Base-by-base conservation (phyloP, 2,113 vertebrate species). In the Archilochus colubris region DNA sequence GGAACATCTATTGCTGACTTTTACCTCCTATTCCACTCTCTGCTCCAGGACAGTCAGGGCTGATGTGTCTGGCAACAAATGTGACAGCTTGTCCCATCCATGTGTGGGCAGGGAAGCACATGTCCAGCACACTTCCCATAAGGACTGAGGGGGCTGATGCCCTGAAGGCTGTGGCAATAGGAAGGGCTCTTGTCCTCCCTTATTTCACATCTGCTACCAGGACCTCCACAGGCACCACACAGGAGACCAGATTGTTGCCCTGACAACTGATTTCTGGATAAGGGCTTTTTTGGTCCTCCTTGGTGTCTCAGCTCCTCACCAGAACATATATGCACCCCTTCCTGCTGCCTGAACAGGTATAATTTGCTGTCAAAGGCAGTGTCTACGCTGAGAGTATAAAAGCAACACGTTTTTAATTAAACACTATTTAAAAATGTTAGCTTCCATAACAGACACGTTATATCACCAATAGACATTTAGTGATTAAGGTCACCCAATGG, bases 71-170 rank as follows among this genome's bases (percentile, higher is more conserved):
- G 18, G 16, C 54, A 58, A 38, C 36, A 38, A 38, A 38, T 38
- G 36, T 38, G 36, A 38, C 36, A 73, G 67, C 30, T 69, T 69
- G 38, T 33, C 12, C 46, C 58, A 19, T 54, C 14, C 4, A 46
- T 1, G 3, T 15, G 27, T 18, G 20, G 53, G 17, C 24, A 66
- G 36, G 24, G 1, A 1, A 7, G 9, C 30, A 3, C 0, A 0
- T 22, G n/a, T 27, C 40, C 9, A 9, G 16, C 15, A 38, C 10
- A 12, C 3, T 8, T 48, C 33, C 20, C 0, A 0, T 25, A 27
- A 3, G 2, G 1, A 0, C 36, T 14, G 28, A 48, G 62, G 24
- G 16, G 4, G 10, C 0, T 24, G 24, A n/a, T 70, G 43, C 6
- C 64, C n/a, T 62, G 57, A 75, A 81, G n/a, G 18, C 5, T 21